Evolutionary conservation across 2,797 vertebrate genomes (phyloP), one percentile per base, ranked within the genome.

Genomic region (Luscinia luscinia): DNA sequence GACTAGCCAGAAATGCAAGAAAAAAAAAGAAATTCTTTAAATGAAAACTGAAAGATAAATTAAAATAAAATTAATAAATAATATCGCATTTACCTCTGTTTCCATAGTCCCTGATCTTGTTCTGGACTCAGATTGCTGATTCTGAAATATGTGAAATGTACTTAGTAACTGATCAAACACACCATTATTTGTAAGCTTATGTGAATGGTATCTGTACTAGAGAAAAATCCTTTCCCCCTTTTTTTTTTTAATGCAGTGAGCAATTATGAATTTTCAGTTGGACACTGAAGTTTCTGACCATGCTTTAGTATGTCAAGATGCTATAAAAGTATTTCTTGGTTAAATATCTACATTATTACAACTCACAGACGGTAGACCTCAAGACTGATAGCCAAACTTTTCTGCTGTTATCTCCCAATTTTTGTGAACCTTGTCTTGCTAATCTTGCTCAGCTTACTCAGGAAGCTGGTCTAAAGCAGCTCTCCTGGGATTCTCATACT

Each of bases 71-170:
- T 64, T 48, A 84, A 94, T 87, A 91, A 96, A 94, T 84, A 36
- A 19, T 64, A 77, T 78, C 10, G 57, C 89, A 97, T 92, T 97
- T 98, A 99, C 99, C 99, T 99, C 98, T 99, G 99, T 98, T 99
- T 99, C 99, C 99, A 99, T 67, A 99, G 98, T 98, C 99, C 99
- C 96, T 99, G 99, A 95, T 99, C 99, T 97, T 99, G 99, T 94
- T 99, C 99, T 96, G 99, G 99, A 98, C 99, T 99, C 97, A 99
- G 96, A 97, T 97, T 99, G 97, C 98, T 98, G 96, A 99, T 98
- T 98, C 99, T 99, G 97, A 87, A 96, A 98, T 59, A 97, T 0
- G 97, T 32, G 75, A 63, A 93, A 97, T 49, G 41, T 58, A 94
- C 38, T 91, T 48, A 85, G 90, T 92, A 92, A 95, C 52, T 41